These are phyloP conservation scores for Falco columbarius DNA, from an alignment of 2,797 vertebrate species.

Conservation along the genomic window DNA sequence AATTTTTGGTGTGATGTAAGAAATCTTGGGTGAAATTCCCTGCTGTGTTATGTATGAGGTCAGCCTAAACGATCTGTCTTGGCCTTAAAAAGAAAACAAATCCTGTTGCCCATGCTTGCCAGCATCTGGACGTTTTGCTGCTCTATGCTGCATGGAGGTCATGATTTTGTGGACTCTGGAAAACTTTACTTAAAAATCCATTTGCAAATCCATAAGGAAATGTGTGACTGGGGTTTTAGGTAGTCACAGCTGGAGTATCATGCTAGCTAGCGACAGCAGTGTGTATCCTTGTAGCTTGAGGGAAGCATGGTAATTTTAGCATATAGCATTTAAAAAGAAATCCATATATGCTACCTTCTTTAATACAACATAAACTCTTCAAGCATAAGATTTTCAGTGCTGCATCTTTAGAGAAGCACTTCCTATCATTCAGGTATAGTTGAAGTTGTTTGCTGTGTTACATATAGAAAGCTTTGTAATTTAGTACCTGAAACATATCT, in stretches of 20 bases:
- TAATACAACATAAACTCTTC: slow-evolving; percentile 6
- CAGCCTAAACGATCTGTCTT: slow-evolving; percentile 38
- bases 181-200: slow-evolving; percentile 44
- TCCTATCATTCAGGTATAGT: background rate
- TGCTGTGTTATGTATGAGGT: slow-evolving; percentile 32
- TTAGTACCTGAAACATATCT: background rate
- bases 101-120: background rate
- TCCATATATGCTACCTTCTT: background rate
- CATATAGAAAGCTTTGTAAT: background rate
- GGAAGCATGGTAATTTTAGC: background rate
- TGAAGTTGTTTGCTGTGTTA: background rate
- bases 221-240: background rate
- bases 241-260: background rate
- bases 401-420: background rate
- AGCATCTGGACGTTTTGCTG: slow-evolving; percentile 13
- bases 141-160: background rate
- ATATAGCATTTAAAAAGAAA: slow-evolving; percentile 11
- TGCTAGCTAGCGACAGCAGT: background rate
- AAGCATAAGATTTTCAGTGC: background rate
- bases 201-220: slow-evolving; percentile 12
- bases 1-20: slow-evolving; percentile 6
- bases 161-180: slow-evolving; percentile 20
- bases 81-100: slow-evolving; percentile 39
- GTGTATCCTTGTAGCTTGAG: background rate
- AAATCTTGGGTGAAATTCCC: slow-evolving; percentile 31